Base-by-base conservation (phyloP, 1,140 invertebrate species). In the Plutomurus gul region DNA sequence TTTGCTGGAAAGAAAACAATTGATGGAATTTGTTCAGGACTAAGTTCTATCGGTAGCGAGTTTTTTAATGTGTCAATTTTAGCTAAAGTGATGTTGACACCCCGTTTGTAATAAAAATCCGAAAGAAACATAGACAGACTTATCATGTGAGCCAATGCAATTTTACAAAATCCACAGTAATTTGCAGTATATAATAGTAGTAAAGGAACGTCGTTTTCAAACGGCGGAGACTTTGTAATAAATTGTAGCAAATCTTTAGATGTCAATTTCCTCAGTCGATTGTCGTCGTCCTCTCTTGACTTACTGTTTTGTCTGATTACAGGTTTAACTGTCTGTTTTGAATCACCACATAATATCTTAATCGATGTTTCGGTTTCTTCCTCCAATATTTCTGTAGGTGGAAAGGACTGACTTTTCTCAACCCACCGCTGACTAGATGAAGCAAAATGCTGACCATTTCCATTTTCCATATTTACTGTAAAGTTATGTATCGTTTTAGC, bases 111-210 rank as follows among this genome's bases (percentile, higher is more conserved):
- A 8, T 47, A 46, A 18, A 74, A 74, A 11, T 77, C 47, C n/a
- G 73, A 49, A 8, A 82, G 71, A 60, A 84, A 84, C 49, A 75
- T 60, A 0, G 77, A 60, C 10, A 84, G 30, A 4, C 46, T 27
- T 4, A 84, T 77, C 49, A 82, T 82, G 10, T 82, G 79, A 6
- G 79, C 60, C 25, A 82, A 37, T n/a, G 75, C 72, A 20, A 82
- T 46, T n/a, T 60, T 75, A 73, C 83, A 84, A 51, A 43, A 82
- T 4, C 83, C 83, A 76, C 83, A 84, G 75, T 81, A 82, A 10
- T 51, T 49, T 6, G 83, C 81, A 25, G 81, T 81, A 49, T 78
- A 84, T 39, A 84, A 56, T 8, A 84, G 20, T 5, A 84, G 65
- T 0, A 84, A 47, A 20, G 81, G 73, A 11, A 36, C 25, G 11